These are phyloP conservation scores for Ailuropoda melanoleuca DNA, from an alignment of 2,113 vertebrate genomes.

Conservation along the genomic window DNA sequence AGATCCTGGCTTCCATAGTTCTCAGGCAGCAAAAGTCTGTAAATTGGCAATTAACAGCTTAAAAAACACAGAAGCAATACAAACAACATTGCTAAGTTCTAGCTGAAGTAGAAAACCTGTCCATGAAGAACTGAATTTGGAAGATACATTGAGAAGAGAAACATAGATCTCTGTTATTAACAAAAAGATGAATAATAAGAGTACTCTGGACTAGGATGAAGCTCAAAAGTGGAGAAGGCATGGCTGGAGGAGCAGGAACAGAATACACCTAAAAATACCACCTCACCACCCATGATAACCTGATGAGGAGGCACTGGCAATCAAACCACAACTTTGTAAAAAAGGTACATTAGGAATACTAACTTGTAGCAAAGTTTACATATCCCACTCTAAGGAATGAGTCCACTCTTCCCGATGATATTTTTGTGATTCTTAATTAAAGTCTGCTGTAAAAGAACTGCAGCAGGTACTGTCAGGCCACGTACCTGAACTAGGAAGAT, in stretches of 20 bases:
- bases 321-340: neutral
- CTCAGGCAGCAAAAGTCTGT: neutral
- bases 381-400: neutral
- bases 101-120: neutral
- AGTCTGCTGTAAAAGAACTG: neutral
- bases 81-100: neutral
- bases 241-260: neutral
- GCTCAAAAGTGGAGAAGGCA: neutral
- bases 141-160: neutral
- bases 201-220: neutral
- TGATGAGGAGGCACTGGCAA: neutral
- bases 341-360: neutral
- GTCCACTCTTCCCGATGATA: neutral
- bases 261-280: neutral
- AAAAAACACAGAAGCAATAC: neutral
- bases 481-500: neutral
- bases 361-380: neutral
- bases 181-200: neutral
- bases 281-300: neutral
- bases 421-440: neutral
- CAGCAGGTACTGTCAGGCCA: neutral
- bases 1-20: neutral
- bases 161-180: neutral
- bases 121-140: neutral
- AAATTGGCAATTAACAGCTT: neutral